These are phyloP conservation scores for Epinotia nisella DNA, from an alignment of 2,888 invertebrate genomes.

Conservation along the genomic window DNA sequence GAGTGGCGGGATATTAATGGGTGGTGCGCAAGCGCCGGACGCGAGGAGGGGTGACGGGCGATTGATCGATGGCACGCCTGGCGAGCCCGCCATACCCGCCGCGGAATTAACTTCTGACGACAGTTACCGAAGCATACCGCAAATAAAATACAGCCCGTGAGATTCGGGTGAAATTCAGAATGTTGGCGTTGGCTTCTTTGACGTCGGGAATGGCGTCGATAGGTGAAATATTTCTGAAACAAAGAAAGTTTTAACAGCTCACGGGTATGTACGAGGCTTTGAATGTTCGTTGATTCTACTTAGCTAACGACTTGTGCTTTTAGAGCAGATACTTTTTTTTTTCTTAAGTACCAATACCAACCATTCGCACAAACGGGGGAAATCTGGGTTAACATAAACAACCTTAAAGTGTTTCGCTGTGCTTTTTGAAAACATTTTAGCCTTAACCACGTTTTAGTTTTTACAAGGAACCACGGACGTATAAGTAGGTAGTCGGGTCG, in stretches of 20 bases:
- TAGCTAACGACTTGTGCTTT: too few relatives aligned
- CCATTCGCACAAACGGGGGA: background rate
- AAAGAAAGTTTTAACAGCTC: background rate
- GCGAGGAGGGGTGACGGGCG: constrained; percentile 5
- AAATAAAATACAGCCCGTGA: constrained; percentile 8
- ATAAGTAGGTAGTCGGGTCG: background rate
- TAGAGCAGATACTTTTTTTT: too few relatives aligned
- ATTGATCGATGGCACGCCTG: constrained; percentile 32
- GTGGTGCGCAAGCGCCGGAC: constrained; percentile 9
- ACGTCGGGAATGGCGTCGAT: background rate
- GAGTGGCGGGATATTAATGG: constrained; percentile 18
- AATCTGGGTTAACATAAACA: background rate
- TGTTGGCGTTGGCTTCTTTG: background rate
- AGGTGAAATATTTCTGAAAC: background rate
- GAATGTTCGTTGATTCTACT: background rate
- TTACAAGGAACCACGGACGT: background rate
- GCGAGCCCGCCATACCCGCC: constrained; percentile 8
- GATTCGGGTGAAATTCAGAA: background rate
- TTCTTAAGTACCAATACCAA: too few relatives aligned
- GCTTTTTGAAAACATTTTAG: background rate
- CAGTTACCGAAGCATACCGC: background rate
- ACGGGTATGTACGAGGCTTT: background rate
- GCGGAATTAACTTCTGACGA: background rate
- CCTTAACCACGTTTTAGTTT: background rate
- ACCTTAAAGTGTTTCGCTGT: background rate